Evolutionary conservation across 2,797 vertebrate species (phyloP).

Genomic region (Otus scops): DNA sequence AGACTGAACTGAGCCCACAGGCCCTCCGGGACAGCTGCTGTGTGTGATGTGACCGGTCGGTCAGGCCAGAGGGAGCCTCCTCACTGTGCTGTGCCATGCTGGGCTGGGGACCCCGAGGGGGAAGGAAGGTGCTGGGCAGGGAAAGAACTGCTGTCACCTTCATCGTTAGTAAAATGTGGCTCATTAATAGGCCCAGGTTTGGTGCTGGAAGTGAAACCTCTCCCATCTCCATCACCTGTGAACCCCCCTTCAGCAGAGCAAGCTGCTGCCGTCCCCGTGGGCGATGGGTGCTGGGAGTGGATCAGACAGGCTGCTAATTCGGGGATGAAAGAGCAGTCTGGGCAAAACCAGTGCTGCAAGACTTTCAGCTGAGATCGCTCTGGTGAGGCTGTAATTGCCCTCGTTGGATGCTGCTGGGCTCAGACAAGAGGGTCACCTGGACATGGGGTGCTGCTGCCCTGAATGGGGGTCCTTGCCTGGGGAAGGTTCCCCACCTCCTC

Average conservation of each 20-base stretch:
- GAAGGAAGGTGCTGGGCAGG: neutral
- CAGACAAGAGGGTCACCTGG: neutral
- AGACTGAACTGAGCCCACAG: neutral
- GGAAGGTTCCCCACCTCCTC: neutral
- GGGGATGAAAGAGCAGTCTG: neutral
- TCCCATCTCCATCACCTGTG: neutral
- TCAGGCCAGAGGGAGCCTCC: neutral
- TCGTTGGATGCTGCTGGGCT: neutral
- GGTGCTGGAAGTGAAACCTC: neutral
- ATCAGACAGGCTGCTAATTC: neutral
- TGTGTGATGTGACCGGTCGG: rapidly evolving
- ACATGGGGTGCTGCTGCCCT: neutral
- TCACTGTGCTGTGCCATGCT: rapidly evolving
- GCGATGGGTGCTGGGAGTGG: neutral
- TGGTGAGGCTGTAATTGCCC: neutral
- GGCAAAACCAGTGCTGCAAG: neutral
- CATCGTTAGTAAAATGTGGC: rapidly evolving
- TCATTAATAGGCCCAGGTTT: neutral
- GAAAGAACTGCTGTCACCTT: no score
- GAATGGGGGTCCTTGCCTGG: rapidly evolving
- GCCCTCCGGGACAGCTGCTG: neutral
- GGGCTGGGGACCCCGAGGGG: neutral
- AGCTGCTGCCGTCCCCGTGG: rapidly evolving
- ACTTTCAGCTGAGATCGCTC: neutral
- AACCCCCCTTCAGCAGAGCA: neutral